Conservation (phyloP, 1,140 invertebrate genomes). For the Eriocheir sinensis region DNA sequence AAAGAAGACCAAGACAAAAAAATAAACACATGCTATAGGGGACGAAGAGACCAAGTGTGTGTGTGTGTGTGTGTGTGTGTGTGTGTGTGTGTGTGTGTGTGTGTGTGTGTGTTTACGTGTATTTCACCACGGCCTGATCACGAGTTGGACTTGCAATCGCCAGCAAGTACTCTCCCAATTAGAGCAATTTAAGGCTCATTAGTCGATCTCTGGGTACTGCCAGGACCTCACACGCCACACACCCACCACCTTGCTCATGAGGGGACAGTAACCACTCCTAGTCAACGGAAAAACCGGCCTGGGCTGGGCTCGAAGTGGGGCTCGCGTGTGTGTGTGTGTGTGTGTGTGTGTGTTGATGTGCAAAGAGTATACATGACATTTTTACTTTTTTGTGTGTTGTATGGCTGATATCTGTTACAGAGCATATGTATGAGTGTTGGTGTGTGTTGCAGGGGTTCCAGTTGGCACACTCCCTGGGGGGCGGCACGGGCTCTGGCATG, state of each 20-base stretch:
- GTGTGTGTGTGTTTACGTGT: too few species aligned
- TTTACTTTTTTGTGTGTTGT: neutral
- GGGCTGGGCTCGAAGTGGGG: neutral
- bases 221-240: too few species aligned
- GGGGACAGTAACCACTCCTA: too few species aligned
- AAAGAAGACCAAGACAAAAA: neutral
- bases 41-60: neutral
- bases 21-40: neutral
- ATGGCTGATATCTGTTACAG: neutral
- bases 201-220: too few species aligned
- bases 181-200: too few species aligned
- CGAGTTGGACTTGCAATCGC: too few species aligned
- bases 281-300: neutral
- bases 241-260: too few species aligned
- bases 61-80: constrained; percentile 29
- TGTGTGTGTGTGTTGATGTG: too few species aligned
- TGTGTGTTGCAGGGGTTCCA: constrained; percentile 57
- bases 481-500: constrained; percentile 64
- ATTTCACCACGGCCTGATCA: too few species aligned
- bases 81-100: constrained; percentile 27
- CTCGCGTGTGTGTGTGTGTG: neutral
- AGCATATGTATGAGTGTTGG: neutral
- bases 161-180: too few species aligned
- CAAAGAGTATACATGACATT: neutral
- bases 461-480: constrained; percentile 64